Base-by-base conservation (phyloP, 2,888 invertebrate species). In the Odontocolon sp. region DNA sequence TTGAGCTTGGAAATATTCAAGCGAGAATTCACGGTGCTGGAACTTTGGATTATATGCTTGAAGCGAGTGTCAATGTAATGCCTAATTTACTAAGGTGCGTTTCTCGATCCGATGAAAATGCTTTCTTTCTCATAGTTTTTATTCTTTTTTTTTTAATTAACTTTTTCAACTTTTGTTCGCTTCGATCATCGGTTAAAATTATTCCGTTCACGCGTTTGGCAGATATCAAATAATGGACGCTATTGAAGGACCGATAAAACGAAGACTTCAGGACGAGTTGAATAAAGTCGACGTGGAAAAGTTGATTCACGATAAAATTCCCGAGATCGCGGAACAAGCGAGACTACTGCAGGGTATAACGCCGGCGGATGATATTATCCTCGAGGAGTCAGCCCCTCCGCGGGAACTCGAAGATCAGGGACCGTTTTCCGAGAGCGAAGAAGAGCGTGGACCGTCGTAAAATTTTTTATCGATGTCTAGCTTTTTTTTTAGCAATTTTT, bases 161-260 rank as follows among this genome's bases (percentile, higher is more conserved):
- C 42, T 68, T 38, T 36, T 33, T 42, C 14, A 18, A n/a, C 26
- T 40, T 66, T 33, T 40, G 57, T 33, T 26, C 9, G n/a, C 16
- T 26, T 28, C 16, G 14, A 54, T 28, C 28, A 21, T 42, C 14
- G 21, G 9, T 28, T 31, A 31, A 56, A 21, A 11, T 57, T 71
- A 47, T 52, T 67, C 26, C 3, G 0, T 5, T 40, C 21, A 11
- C 50, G 26, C 11, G 31, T 40, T 26, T 42, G 8, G 8, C 70
- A 90, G 90, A 66, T 96, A 96, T 87, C 96, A 97, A 91, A 96
- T 97, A 74, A 95, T 96, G 94, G 95, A 96, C 85, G 96, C 96
- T 0, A 88, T 97, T 38, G 96, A 97, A 90, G 94, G 94, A 36
- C 96, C 96, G 0, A 90, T 96, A 2, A 95, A 93, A 86, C 93